phyloP scores from a whole-genome alignment of 2,888 invertebrate genomes.

The Lamproptera curius region DNA sequence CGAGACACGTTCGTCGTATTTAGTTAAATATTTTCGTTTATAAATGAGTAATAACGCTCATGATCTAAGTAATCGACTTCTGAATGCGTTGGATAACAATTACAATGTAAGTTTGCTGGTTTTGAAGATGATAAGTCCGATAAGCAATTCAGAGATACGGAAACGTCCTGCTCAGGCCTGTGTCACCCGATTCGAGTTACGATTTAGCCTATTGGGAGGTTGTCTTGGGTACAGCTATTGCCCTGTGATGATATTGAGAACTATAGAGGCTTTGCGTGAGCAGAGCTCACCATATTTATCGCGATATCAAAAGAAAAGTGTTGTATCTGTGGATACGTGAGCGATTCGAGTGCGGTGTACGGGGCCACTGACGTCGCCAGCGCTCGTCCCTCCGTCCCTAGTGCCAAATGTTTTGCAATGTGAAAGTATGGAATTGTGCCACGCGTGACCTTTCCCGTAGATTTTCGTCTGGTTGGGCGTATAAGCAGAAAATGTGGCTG shows the following conservation, averaged over 20 bases:
- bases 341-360: constrained; percentile 60
- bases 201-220: constrained; percentile 62
- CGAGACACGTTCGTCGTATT: constrained; percentile 79
- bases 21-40: constrained; percentile 80
- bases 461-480: constrained; percentile 43
- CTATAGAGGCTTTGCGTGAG: constrained; percentile 38
- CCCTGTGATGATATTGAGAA: constrained; percentile 38
- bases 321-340: constrained; percentile 59
- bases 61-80: constrained; percentile 97
- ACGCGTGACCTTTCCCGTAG: constrained; percentile 69
- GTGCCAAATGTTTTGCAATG: constrained; percentile 77
- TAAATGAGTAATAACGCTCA: constrained; percentile 90
- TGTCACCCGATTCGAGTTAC: constrained; percentile 72
- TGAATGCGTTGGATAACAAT: constrained; percentile 97
- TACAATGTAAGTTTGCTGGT: constrained; percentile 94
- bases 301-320: constrained; percentile 47
- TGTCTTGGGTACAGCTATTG: constrained; percentile 46
- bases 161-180: constrained; percentile 73
- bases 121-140: constrained; percentile 63
- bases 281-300: constrained; percentile 42
- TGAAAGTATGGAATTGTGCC: constrained; percentile 76
- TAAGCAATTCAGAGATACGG: constrained; percentile 62
- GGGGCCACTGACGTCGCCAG: constrained; percentile 73
- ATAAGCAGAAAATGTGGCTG: constrained; percentile 37
- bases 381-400: constrained; percentile 66